Base-by-base conservation (phyloP, 2,113 vertebrate species). In the Astatoreochromis straeleni region DNA sequence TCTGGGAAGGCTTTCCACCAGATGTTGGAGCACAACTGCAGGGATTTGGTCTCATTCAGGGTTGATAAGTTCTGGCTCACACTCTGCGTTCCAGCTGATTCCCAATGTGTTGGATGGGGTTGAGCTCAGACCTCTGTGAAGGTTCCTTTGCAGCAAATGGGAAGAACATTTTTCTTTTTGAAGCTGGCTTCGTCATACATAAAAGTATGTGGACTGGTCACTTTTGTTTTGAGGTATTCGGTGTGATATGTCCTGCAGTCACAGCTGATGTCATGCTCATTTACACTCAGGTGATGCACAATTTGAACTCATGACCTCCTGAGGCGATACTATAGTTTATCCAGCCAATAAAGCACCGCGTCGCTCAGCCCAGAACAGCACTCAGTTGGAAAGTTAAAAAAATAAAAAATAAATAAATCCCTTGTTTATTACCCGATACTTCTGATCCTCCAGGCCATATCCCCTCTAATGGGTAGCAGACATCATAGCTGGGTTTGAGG, bases 371-470 rank as follows among this genome's bases (percentile, higher is more conserved):
- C 70, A 75, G 42, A 75, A 19, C 70, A 31, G 24, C 42, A 31
- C 42, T 49, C 10, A 8, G 26, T 13, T 51, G 45, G 60, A 54
- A 68, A 80, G 79, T 40, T 12, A 73, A 57, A 85, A 68, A 65
- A 21, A 65, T 65, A 65, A 8, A 38, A 21, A 68, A 68, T 68
- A 68, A 33, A 55, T 4, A 78, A 82, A 78, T 51, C 73, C 26
- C 73, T 13, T 78, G 73, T 89, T 83, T 86, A 89, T 92, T 70
- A 60, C 51, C 78, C 79, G 68, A 83, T 79, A 84, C 35, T 14
- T 89, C 38, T 87, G 82, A 87, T 87, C 81, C 73, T 68, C 6
- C 47, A 26, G 75, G 60, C 35, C 53, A 31, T 9, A 68, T 68
- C 70, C 42, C 45, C 45, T 55, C 19, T 84, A 83, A 87, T 87